phyloP scores from a whole-genome alignment of 2,113 vertebrate species.

The Hippotragus niger region DNA sequence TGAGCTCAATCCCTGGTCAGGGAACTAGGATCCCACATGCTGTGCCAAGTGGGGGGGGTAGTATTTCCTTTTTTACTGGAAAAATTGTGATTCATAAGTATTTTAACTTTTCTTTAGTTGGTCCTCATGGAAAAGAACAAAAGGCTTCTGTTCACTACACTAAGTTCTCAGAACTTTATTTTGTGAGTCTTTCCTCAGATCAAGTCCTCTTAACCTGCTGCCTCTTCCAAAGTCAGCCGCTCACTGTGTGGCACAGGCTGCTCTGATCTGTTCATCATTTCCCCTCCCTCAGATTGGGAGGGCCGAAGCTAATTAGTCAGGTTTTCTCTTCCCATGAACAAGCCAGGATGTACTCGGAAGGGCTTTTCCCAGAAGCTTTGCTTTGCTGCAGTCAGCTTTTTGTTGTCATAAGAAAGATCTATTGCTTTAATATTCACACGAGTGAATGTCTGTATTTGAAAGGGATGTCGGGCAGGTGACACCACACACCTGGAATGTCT shows the following conservation, averaged over 20 bases:
- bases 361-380: constrained; percentile 55
- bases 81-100: background rate
- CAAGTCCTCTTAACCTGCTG: background rate
- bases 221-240: background rate
- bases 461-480: constrained; percentile 28
- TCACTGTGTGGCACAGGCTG: background rate
- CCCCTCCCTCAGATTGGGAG: constrained; percentile 43
- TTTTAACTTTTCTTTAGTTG: background rate
- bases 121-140: background rate
- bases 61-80: background rate
- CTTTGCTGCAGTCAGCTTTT: constrained; percentile 45
- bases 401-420: constrained; percentile 61
- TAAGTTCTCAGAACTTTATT: background rate
- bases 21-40: background rate
- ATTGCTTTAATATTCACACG: constrained; percentile 36
- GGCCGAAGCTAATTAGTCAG: constrained; percentile 55
- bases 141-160: background rate
- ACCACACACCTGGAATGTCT: constrained; percentile 62
- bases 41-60: accelerated
- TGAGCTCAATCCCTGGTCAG: background rate
- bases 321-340: background rate
- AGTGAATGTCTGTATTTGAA: constrained; percentile 36
- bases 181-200: background rate
- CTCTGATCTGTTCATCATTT: constrained; percentile 45
- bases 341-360: constrained; percentile 10